Base-by-base conservation (phyloP, 2,113 vertebrate genomes). In the Hassar affinis region DNA sequence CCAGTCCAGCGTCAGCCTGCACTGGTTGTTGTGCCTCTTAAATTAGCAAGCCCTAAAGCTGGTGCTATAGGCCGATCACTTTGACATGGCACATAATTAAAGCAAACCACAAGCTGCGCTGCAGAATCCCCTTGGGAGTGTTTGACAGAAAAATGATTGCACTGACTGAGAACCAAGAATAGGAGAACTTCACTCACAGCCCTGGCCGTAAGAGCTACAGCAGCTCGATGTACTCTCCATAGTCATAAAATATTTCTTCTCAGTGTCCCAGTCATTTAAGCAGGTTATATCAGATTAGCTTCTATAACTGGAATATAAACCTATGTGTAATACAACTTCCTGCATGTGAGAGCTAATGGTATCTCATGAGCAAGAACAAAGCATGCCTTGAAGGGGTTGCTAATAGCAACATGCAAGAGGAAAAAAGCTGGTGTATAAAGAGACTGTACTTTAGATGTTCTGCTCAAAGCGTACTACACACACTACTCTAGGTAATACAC, bases 331-430 rank as follows among this genome's bases (percentile, higher is more conserved):
- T 49, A 62, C 74, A 66, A 25, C 52, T 78, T 78, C 74, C 75
- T 61, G 80, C 66, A 30, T 84, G 49, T 61, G 54, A 69, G 69
- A 79, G 81, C 82, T 81, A 81, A 81, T 66, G 72, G 82, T 52
- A 74, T 85, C 83, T 79, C 85, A 93, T 88, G 92, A 82, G 59
- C 77, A 80, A 79, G 90, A 91, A 91, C 88, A 78, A 90, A 86
- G 90, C 90, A 92, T 94, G 94, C 89, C 90, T 91, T 88, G 90
- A 87, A 90, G 92, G 42, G 90, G 94, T 95, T 96, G 95, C 96
- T 93, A 96, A 87, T 92, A 93, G 94, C 94, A 96, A 96, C 94
- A 68, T 92, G 80, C 84, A 82, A 91, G 88, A 93, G 93, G 82
- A 74, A 84, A 74, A 84, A 72, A 62, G 89, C 89, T 82, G 80